These are phyloP conservation scores for Pogonomyrmex barbatus DNA, from an alignment of 1,140 invertebrate species.

Conservation along the genomic window DNA sequence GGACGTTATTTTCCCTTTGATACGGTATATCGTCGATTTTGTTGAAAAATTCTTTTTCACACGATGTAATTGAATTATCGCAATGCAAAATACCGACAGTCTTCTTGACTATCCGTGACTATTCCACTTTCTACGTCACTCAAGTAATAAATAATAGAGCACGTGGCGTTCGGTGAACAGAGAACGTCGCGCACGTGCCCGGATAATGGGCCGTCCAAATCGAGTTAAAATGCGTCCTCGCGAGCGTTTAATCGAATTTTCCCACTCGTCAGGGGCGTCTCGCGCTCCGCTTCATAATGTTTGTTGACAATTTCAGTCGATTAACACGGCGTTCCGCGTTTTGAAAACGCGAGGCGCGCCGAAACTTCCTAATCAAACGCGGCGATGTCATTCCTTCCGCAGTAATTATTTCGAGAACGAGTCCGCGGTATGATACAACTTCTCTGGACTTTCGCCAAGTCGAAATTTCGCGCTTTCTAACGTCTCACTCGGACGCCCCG, in stretches of 20 bases:
- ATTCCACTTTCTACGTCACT: constrained; percentile 16
- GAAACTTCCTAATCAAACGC: constrained; percentile 35
- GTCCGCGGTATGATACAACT: constrained; percentile 47
- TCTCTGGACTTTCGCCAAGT: constrained; percentile 50
- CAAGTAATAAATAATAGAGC: constrained; percentile 63
- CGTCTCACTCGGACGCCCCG: constrained; percentile 35
- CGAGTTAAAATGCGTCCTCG: constrained; percentile 53
- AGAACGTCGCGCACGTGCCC: constrained; percentile 70
- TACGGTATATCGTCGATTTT: background rate
- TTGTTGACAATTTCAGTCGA: constrained; percentile 37
- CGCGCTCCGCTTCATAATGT: background rate
- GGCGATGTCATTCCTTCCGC: constrained; percentile 47
- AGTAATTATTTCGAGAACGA: constrained; percentile 60
- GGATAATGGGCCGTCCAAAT: constrained; percentile 56
- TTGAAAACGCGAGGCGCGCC: constrained; percentile 17
- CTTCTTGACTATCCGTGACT: background rate
- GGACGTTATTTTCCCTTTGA: background rate
- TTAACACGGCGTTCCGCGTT: constrained; percentile 32
- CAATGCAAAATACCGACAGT: background rate
- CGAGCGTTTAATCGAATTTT: constrained; percentile 36
- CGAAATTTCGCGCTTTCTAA: constrained; percentile 50
- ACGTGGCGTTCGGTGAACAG: constrained; percentile 67
- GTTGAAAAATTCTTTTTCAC: background rate
- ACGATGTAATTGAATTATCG: background rate
- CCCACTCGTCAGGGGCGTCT: constrained; percentile 1